Percentiles rank a stretch among this genome's conserved stretches.
Conservation (phyloP, 2,113 vertebrate genomes). For the Bos indicus region DNA sequence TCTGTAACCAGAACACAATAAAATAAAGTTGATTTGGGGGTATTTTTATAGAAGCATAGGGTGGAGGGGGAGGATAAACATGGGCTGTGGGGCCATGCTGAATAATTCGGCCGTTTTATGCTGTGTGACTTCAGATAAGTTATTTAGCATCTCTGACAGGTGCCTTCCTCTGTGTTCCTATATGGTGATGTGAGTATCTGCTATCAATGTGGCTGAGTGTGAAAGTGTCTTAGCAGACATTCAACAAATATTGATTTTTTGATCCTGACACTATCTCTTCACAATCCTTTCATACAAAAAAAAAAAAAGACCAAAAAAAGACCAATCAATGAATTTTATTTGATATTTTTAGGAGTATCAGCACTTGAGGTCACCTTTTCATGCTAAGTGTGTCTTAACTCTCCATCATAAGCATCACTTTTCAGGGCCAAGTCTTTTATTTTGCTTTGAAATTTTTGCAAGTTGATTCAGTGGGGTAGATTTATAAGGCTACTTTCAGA, state of each 20-base stretch:
- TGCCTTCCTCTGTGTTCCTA: neutral
- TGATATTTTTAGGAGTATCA: neutral
- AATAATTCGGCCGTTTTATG: neutral
- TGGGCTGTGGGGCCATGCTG: neutral
- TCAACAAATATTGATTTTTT: neutral
- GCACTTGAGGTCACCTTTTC: slow-evolving; percentile 36
- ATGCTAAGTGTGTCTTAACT: slow-evolving; percentile 45
- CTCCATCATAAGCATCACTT: slow-evolving; percentile 47
- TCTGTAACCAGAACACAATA: neutral
- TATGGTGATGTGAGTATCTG: neutral
- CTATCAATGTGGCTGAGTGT: neutral
- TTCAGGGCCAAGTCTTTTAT: slow-evolving; percentile 21
- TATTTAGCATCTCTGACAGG: neutral
- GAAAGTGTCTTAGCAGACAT: neutral
- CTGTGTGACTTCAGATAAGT: neutral
- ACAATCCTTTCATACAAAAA: neutral
- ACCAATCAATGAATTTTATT: slow-evolving; percentile 56
- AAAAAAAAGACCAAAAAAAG: slow-evolving; percentile 49
- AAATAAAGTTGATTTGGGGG: neutral
- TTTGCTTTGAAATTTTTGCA: slow-evolving; percentile 67
- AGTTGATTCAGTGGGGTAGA: slow-evolving; percentile 48
- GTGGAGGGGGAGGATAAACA: accelerated
- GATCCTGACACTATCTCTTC: neutral
- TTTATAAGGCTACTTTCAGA: slow-evolving; percentile 70
- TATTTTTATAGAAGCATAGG: neutral